Evolutionary conservation across 92 coral and sea anemone genomes (phyloP).

Genomic region (Scolanthus callimorphus): DNA sequence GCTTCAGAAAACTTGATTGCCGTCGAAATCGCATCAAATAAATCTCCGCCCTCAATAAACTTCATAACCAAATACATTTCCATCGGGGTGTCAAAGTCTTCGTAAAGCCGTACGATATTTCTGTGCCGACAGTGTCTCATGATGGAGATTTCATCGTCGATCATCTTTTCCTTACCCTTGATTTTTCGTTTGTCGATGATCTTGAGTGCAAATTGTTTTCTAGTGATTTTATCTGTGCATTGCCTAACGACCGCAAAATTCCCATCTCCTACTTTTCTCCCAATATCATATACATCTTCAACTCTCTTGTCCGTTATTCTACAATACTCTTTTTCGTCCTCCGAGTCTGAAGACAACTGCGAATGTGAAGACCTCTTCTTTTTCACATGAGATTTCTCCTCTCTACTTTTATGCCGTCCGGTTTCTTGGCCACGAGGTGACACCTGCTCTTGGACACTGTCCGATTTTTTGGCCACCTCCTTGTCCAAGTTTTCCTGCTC

Average conservation of each 20-base stretch:
- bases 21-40: constrained; percentile 90
- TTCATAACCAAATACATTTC: constrained; percentile 91
- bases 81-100: constrained; percentile 68
- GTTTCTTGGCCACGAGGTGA: background rate
- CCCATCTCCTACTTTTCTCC: constrained; percentile 91
- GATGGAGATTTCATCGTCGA: constrained; percentile 82
- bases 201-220: constrained; percentile 76
- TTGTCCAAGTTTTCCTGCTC: background rate
- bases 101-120: constrained; percentile 80
- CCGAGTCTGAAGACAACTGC: constrained; percentile 7
- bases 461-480: background rate
- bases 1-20: constrained; percentile 84
- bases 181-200: constrained; percentile 93
- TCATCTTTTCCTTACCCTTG: constrained; percentile 86
- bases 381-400: background rate
- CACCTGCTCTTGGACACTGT: background rate
- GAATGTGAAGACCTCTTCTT: constrained; percentile 25
- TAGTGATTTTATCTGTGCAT: constrained; percentile 69
- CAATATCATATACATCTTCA: constrained; percentile 85
- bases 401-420: too few species aligned
- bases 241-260: constrained; percentile 92
- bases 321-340: constrained; percentile 50
- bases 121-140: constrained; percentile 88
- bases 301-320: constrained; percentile 72
- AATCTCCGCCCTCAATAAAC: constrained; percentile 80